Percentiles rank a stretch among this genome's conserved stretches.
Evolutionary conservation across 2,113 vertebrate species (phyloP).

Genomic region (Oryzias woworae): DNA sequence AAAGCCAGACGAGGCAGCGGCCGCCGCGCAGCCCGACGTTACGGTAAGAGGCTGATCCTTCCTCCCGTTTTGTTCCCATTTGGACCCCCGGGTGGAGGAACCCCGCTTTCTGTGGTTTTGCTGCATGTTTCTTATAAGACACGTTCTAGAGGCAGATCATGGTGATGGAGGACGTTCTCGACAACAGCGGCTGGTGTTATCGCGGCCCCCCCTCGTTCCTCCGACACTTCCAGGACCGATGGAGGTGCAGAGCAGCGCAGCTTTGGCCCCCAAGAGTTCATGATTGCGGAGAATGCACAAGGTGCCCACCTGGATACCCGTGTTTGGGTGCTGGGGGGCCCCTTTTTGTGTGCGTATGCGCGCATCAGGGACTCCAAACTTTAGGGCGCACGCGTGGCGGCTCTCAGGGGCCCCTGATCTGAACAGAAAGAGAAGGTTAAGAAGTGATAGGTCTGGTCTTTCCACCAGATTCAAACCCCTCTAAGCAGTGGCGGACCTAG

Average conservation of each 20-base stretch:
- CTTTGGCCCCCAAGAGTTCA: not conserved
- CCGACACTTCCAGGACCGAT: no score
- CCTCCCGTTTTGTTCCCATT: constrained; percentile 10
- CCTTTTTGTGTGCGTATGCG: not conserved
- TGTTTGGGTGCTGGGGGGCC: not conserved
- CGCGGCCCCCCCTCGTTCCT: not conserved
- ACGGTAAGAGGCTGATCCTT: constrained; percentile 58
- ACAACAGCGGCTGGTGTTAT: constrained; percentile 64
- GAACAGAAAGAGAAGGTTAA: no score
- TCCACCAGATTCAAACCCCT: no score
- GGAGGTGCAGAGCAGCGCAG: no score
- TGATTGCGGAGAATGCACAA: constrained; percentile 4
- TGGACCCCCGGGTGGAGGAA: not conserved
- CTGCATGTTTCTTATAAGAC: not conserved
- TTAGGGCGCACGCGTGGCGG: not conserved
- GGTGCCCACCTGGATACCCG: constrained; percentile 33
- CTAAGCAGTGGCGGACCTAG: no score
- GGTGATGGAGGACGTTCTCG: constrained; percentile 65
- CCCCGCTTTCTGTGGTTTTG: not conserved
- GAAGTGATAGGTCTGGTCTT: no score
- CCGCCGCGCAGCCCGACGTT: constrained; percentile 32
- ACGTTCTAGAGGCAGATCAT: constrained; percentile 54
- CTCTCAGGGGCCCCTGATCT: not conserved
- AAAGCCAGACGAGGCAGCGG: constrained; percentile 36
- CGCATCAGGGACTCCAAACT: not conserved